phyloP scores from a whole-genome alignment of 2,113 vertebrate species.

The Aphyosemion australe region DNA sequence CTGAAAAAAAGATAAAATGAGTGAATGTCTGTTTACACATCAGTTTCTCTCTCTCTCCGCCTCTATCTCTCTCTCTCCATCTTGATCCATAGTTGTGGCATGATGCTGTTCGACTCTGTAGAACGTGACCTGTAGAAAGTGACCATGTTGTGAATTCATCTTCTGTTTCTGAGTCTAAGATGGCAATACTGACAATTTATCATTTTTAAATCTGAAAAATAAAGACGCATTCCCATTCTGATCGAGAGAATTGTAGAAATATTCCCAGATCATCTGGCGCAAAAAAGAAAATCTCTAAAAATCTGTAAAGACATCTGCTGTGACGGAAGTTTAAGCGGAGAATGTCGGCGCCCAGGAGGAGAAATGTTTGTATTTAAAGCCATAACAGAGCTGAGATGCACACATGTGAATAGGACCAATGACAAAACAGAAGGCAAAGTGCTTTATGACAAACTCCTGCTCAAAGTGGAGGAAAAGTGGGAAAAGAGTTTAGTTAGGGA shows the following conservation, averaged over 20 bases:
- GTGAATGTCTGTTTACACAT: slow-evolving; percentile 66
- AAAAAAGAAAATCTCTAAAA: slow-evolving; percentile 47
- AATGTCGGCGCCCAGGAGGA: slow-evolving; percentile 26
- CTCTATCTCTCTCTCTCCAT: slow-evolving; percentile 32
- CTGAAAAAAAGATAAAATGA: slow-evolving; percentile 62
- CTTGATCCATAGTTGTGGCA: slow-evolving; percentile 75
- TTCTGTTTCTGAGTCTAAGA: slow-evolving; percentile 65
- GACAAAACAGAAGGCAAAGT: slow-evolving; percentile 67
- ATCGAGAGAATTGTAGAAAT: slow-evolving; percentile 26
- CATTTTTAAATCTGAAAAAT: slow-evolving; percentile 37
- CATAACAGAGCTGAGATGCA: slow-evolving; percentile 75
- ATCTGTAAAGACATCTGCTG: slow-evolving; percentile 13
- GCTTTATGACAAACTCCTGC: slow-evolving; percentile 70
- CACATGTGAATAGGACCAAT: slow-evolving; percentile 68
- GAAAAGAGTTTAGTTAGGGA: slow-evolving; percentile 46
- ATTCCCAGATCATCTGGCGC: slow-evolving; percentile 42
- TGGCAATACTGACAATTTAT: slow-evolving; percentile 69
- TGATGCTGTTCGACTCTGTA: slow-evolving; percentile 76
- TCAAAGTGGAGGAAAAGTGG: slow-evolving; percentile 51
- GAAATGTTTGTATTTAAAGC: slow-evolving; percentile 74
- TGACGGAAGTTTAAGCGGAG: slow-evolving; percentile 21
- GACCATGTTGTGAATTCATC: slow-evolving; percentile 70
- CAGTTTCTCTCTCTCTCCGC: slow-evolving; percentile 36
- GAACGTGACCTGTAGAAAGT: slow-evolving; percentile 74
- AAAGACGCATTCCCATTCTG: slow-evolving; percentile 51